Conservation (phyloP, 2,797 vertebrate genomes). For the Xenentodon cancila region DNA sequence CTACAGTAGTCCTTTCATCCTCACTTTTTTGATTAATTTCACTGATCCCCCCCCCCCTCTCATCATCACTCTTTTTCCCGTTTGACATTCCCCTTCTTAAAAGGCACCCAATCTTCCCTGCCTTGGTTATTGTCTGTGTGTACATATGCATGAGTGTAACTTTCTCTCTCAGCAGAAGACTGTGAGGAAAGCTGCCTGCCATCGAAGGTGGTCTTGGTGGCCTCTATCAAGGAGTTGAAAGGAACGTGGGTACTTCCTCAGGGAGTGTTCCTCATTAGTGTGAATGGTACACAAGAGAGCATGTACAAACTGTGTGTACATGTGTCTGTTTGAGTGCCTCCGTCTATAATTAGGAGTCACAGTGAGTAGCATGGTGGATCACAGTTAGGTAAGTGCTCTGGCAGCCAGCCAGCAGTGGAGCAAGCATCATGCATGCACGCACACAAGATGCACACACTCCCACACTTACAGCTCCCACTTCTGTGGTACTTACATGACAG, state of each 20-base stretch:
- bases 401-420: conserved; percentile 64
- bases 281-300: conserved; percentile 72
- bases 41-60: conserved; percentile 33
- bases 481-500: conserved; percentile 34
- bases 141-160: conserved; percentile 6
- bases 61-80: conserved; percentile 10
- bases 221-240: conserved; percentile 54
- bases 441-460: conserved; percentile 26
- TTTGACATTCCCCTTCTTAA: conserved; percentile 18
- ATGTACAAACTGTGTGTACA: conserved; percentile 61
- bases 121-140: conserved; percentile 1
- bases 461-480: conserved; percentile 39
- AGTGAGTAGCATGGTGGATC: conserved; percentile 69
- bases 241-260: conserved; percentile 58
- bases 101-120: conserved; percentile 10
- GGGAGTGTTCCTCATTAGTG: conserved; percentile 78
- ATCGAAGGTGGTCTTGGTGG: conserved; percentile 58
- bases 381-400: conserved; percentile 82
- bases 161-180: conserved; percentile 20
- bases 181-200: conserved; percentile 21
- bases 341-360: conserved; percentile 81
- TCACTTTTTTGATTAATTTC: conserved; percentile 38
- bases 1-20: conserved; percentile 56
- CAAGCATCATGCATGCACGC: conserved; percentile 29
- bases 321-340: conserved; percentile 70